These are phyloP conservation scores for Tachycineta bicolor DNA, from an alignment of 2,113 vertebrate species.

Conservation along the genomic window DNA sequence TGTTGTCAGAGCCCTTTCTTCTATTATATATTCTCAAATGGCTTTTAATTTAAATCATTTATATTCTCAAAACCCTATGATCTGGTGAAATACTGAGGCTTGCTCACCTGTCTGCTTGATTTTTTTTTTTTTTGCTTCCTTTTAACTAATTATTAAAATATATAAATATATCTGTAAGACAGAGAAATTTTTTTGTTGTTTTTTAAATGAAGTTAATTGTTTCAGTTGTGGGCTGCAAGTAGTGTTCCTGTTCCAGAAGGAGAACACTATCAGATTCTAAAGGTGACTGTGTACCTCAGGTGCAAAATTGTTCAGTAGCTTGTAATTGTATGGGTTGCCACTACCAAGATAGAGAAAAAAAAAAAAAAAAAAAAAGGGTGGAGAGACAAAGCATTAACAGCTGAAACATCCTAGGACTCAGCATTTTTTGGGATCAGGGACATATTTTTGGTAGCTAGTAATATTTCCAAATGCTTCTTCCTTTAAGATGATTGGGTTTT, in stretches of 20 bases:
- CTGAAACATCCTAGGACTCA: background rate
- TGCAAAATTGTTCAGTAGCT: background rate
- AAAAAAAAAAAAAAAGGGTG: background rate
- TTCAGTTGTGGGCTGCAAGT: conserved; percentile 22
- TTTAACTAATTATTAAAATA: conserved; percentile 14
- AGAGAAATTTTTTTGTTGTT: background rate
- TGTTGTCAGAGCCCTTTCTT: background rate
- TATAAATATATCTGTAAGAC: background rate
- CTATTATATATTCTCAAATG: background rate
- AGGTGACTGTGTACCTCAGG: background rate
- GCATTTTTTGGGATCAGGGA: background rate
- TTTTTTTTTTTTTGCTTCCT: background rate
- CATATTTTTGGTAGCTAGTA: background rate
- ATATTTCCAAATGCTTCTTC: background rate
- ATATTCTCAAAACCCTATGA: background rate
- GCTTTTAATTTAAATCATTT: background rate
- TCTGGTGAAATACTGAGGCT: background rate
- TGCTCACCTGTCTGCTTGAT: background rate
- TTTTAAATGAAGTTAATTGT: conserved; percentile 12
- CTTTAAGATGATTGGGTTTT: background rate
- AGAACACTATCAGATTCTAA: conserved; percentile 29
- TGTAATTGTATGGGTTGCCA: background rate
- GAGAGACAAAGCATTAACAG: background rate
- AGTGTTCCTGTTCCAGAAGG: background rate
- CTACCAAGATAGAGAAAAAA: background rate